Conservation (phyloP, 1,140 invertebrate species). For the Penaeus vannamei region DNA sequence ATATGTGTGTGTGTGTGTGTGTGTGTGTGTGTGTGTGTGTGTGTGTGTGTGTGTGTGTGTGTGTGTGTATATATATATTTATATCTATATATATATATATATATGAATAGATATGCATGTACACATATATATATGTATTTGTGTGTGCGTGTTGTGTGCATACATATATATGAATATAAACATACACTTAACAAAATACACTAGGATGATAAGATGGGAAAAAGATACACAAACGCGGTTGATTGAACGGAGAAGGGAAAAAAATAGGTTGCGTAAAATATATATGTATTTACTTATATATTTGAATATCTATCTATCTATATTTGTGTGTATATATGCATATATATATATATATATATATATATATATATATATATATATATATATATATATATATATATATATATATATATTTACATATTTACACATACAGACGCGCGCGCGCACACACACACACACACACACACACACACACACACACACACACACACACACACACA, state of each 20-base stretch:
- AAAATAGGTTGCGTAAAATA: neutral
- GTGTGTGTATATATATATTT: too few species aligned
- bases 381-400: slow-evolving; percentile 14
- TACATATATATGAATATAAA: neutral
- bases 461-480: slow-evolving; percentile 26
- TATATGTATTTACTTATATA: neutral
- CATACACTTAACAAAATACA: neutral
- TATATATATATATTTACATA: slow-evolving; percentile 14
- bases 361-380: slow-evolving; percentile 4
- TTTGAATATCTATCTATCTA: slow-evolving; percentile 6
- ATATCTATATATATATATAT: neutral
- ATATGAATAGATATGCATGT: neutral
- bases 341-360: slow-evolving; percentile 17
- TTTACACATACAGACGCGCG: neutral
- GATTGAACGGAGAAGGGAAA: neutral
- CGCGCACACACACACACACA: too few species aligned
- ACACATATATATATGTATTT: slow-evolving; percentile 19
- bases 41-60: too few species aligned
- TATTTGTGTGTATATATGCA: neutral
- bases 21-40: neutral
- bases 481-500: too few species aligned
- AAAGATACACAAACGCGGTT: too few species aligned
- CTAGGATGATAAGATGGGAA: too few species aligned
- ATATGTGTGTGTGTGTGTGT: neutral
- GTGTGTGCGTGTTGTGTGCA: neutral